Conservation (phyloP, 1,140 invertebrate genomes). For the Drosophila nigromelanica region DNA sequence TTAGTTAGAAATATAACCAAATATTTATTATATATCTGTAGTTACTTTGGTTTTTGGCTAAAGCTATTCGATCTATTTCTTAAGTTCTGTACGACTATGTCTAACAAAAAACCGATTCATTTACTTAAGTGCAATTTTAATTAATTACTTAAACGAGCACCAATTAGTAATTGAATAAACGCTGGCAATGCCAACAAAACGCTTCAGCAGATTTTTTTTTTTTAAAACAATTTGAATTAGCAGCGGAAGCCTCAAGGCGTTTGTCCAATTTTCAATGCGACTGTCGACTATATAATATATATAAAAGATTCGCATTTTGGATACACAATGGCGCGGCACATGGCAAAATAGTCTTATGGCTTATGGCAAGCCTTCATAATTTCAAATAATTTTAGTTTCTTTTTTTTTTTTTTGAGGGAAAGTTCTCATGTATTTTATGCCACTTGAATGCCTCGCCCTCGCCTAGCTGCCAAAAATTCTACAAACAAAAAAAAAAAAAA, state of each 20-base stretch:
- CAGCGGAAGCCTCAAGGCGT: conserved; percentile 26
- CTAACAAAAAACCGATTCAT: background rate
- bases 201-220: conserved; percentile 41
- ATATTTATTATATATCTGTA: too few species aligned
- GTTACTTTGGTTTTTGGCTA: too few species aligned
- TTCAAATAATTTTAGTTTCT: conserved; percentile 45
- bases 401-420: conserved; percentile 42
- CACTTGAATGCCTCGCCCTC: conserved; percentile 60
- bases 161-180: conserved; percentile 18
- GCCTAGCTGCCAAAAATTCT: conserved; percentile 43
- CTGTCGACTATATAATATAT: conserved; percentile 23
- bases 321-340: conserved; percentile 38
- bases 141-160: conserved; percentile 5
- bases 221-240: conserved; percentile 14
- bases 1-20: too few species aligned
- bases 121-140: conserved; percentile 1
- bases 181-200: conserved; percentile 16
- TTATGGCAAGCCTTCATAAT: conserved; percentile 61
- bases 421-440: conserved; percentile 56
- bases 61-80: too few species aligned
- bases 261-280: conserved; percentile 29
- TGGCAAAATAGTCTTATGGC: conserved; percentile 47
- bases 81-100: too few species aligned
- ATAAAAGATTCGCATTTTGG: conserved; percentile 32
- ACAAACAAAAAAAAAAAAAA: conserved; percentile 10